Percentiles rank a stretch among this genome's conserved stretches.
Conservation (phyloP, 2,113 vertebrate genomes). For the Rhinolophus sinicus region DNA sequence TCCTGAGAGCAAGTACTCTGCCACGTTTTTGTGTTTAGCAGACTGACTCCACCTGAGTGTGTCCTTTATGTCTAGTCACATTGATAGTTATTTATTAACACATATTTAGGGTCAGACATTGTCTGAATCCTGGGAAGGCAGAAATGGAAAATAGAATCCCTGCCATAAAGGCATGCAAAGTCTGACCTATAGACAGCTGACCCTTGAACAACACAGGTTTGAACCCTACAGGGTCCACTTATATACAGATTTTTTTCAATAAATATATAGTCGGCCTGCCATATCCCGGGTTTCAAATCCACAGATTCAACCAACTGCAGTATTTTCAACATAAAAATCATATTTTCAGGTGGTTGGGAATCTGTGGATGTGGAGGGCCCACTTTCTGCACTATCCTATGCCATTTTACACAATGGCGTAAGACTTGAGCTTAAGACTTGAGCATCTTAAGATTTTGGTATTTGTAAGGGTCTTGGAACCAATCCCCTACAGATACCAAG, state of each 20-base stretch:
- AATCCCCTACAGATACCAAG: not conserved
- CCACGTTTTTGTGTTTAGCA: not conserved
- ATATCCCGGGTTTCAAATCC: not conserved
- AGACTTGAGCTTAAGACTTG: not conserved
- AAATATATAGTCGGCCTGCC: not conserved
- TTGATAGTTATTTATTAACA: not conserved
- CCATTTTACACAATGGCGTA: not conserved
- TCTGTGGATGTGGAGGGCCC: not conserved
- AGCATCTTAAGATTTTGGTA: not conserved
- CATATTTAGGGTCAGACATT: not conserved
- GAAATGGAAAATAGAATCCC: not conserved
- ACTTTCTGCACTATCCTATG: not conserved
- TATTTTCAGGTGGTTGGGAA: not conserved
- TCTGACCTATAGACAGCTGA: not conserved
- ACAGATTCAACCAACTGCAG: not conserved
- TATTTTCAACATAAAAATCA: not conserved
- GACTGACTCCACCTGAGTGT: not conserved
- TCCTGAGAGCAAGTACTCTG: not conserved
- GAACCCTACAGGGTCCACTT: not conserved
- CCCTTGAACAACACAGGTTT: not conserved
- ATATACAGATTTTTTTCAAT: not conserved
- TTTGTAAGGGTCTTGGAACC: not conserved
- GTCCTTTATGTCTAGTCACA: not conserved
- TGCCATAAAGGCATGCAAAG: not conserved
- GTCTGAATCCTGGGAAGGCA: not conserved